phyloP scores from a whole-genome alignment of 2,888 invertebrate species.

The Phasia obesa region DNA sequence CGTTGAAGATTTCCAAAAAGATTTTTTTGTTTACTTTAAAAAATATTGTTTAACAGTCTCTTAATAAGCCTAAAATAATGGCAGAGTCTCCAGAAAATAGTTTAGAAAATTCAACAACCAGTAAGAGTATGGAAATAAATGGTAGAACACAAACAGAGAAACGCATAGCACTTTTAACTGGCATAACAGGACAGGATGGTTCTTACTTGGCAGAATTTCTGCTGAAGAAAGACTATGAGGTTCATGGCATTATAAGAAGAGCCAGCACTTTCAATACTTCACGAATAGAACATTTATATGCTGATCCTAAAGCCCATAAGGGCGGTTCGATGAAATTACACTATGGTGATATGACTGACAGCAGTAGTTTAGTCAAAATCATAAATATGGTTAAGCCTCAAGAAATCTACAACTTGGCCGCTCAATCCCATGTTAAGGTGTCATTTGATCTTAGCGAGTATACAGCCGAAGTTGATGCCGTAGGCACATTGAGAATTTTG shows the following conservation, averaged over 20 bases:
- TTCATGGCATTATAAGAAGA: slow-evolving; percentile 97
- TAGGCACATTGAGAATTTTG: slow-evolving; percentile 94
- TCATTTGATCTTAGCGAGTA: slow-evolving; percentile 99
- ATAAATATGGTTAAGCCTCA: slow-evolving; percentile 87
- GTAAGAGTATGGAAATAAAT: slow-evolving; percentile 27
- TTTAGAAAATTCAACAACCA: slow-evolving; percentile 12
- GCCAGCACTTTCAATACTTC: slow-evolving; percentile 98
- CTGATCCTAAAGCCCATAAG: slow-evolving; percentile 93
- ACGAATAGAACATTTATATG: slow-evolving; percentile 97
- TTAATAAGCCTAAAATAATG: slow-evolving; percentile 15
- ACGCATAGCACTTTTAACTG: slow-evolving; percentile 93
- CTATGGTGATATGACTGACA: slow-evolving; percentile 99
- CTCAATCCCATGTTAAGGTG: slow-evolving; percentile 99
- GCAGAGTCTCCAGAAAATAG: slow-evolving; percentile 40
- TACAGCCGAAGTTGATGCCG: slow-evolving; percentile 98
- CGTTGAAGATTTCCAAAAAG: too few relatives aligned
- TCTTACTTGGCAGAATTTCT: slow-evolving; percentile 98
- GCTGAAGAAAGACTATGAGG: slow-evolving; percentile 94
- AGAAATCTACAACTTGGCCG: slow-evolving; percentile 99
- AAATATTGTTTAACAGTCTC: neutral
- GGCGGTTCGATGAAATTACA: slow-evolving; percentile 95
- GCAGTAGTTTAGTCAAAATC: slow-evolving; percentile 95
- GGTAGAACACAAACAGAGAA: slow-evolving; percentile 31
- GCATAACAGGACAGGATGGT: slow-evolving; percentile 97
- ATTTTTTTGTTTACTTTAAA: neutral